Evolutionary conservation across 1,140 invertebrate genomes (phyloP).

Genomic region (Drosophila erecta): DNA sequence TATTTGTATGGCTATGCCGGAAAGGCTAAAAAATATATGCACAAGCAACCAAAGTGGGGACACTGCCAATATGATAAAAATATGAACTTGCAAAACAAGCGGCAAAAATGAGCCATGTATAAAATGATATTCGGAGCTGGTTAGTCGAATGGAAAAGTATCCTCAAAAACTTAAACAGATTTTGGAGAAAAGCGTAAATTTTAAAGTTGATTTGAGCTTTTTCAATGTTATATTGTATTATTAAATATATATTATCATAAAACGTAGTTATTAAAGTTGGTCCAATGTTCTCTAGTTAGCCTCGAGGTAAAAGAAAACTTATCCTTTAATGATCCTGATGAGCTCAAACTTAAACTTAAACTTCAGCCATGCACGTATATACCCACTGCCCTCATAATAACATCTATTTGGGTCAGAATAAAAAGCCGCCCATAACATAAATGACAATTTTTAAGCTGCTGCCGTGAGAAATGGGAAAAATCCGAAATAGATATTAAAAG

Average conservation of each 20-base stretch:
- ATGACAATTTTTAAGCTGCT: constrained; percentile 74
- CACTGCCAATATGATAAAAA: constrained; percentile 82
- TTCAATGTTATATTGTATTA: neutral
- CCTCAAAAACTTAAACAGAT: neutral
- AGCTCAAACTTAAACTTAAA: neutral
- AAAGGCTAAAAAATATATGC: constrained; percentile 82
- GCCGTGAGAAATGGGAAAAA: constrained; percentile 62
- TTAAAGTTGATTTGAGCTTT: neutral
- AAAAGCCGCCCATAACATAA: constrained; percentile 64
- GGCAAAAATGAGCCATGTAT: constrained; percentile 46
- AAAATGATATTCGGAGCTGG: constrained; percentile 3
- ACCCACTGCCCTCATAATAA: neutral
- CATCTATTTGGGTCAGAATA: constrained; percentile 20
- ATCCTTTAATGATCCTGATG: too few species aligned
- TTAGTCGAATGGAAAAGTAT: constrained; percentile 6
- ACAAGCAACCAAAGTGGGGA: constrained; percentile 52
- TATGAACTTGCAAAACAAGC: constrained; percentile 79
- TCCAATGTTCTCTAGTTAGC: too few species aligned
- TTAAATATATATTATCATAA: too few species aligned
- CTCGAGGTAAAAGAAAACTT: too few species aligned
- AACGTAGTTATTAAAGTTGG: too few species aligned
- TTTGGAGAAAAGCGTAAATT: neutral
- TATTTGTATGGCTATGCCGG: constrained; percentile 70
- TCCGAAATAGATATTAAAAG: constrained; percentile 79
- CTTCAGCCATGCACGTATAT: neutral